phyloP scores from a whole-genome alignment of 1,140 invertebrate species.

The Drosophila hydei region DNA sequence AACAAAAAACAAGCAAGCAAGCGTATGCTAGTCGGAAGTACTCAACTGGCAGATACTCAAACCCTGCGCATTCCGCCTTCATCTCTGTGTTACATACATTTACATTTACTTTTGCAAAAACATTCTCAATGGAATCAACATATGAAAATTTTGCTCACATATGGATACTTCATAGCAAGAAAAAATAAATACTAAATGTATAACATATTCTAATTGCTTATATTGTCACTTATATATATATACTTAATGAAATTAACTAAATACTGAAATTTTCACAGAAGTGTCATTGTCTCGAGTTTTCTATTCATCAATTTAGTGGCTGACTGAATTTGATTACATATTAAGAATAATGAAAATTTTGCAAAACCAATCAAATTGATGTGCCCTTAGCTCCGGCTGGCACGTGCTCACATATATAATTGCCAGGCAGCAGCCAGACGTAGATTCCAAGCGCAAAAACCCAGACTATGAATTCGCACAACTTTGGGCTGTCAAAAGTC shows the following conservation, averaged over 20 bases:
- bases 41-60: too few species aligned
- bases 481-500: constrained; percentile 74
- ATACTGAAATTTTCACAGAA: background rate
- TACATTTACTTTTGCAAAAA: too few species aligned
- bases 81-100: too few species aligned
- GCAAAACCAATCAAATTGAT: constrained; percentile 52
- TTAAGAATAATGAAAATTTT: constrained; percentile 43
- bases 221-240: too few species aligned
- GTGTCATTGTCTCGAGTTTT: constrained; percentile 13
- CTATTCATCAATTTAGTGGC: constrained; percentile 25
- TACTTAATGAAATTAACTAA: constrained; percentile 5
- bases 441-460: constrained; percentile 20
- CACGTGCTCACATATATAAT: constrained; percentile 40
- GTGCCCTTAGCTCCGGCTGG: constrained; percentile 34
- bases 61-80: too few species aligned
- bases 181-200: too few species aligned
- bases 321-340: constrained; percentile 37
- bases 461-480: constrained; percentile 62
- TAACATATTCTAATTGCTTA: too few species aligned
- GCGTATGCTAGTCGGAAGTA: too few species aligned
- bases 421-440: constrained; percentile 21
- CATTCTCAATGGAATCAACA: too few species aligned
- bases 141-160: too few species aligned
- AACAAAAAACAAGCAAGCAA: too few species aligned
- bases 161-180: too few species aligned